Base-by-base conservation (phyloP, 2,797 vertebrate genomes). In the Oryzias dopingdopingensis region DNA sequence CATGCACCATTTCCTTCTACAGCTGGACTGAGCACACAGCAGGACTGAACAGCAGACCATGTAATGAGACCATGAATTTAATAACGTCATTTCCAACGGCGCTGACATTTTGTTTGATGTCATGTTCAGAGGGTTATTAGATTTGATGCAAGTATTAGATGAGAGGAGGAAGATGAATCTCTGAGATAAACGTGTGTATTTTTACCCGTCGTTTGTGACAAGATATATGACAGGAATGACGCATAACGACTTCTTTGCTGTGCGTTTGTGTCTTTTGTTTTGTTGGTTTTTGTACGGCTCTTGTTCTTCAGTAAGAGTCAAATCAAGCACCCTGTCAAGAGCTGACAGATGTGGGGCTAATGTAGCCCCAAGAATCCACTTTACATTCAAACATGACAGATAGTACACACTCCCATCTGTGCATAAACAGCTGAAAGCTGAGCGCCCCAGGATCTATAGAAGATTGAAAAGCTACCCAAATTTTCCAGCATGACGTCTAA, bases 261-360 rank as follows among this genome's bases (percentile, higher is more conserved):
- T 37, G 4, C 10, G 8, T 37, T 12, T 12, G 32, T 13, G 32
- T 37, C 32, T 37, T 37, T 37, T 37, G 32, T 37, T 37, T 37
- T 37, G 32, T 37, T 37, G 32, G 2, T 13, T 13, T 51, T 62
- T 22, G 20, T 47, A 29, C 47, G 18, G 52, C 26, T 48, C 18
- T 48, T 61, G 50, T 48, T 44, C 72, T 72, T 80, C 71, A 77
- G 72, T 56, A 42, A 79, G 65, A 82, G 59, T 69, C 63, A 66
- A 72, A 78, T 56, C 69, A 86, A 70, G 69, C 76, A 50, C 79
- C 73, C 72, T 82, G 72, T 74, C 73, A 80, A 37, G 70, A 76
- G 60, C 76, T 77, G 73, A 85, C 76, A 84, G 73, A 86, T 83
- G 62, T 80, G 51, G 74, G 77, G 67, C 79, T 85, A 77, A 79